phyloP scores from a whole-genome alignment of 2,113 vertebrate species.

The Phocoena sinus region DNA sequence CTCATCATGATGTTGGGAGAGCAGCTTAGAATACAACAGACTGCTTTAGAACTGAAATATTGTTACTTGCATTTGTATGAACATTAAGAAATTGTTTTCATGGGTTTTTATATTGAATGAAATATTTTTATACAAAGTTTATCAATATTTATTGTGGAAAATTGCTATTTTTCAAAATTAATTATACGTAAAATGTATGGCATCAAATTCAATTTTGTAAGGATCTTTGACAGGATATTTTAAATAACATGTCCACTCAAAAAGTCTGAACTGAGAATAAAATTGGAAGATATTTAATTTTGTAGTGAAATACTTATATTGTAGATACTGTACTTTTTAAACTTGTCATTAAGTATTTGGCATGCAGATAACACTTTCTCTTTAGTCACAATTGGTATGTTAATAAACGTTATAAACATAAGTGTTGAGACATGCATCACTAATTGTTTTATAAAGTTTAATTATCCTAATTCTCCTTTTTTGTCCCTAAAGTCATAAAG shows the following conservation, averaged over 20 bases:
- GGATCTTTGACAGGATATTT: conserved; percentile 33
- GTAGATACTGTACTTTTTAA: not conserved
- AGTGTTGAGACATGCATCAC: not conserved
- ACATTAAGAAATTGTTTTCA: not conserved
- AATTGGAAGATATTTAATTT: conserved; percentile 44
- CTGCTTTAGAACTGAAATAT: not conserved
- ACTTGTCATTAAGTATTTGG: not conserved
- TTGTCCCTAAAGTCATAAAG: not conserved
- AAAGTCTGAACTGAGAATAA: not conserved
- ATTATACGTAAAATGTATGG: not conserved
- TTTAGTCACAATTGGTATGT: not conserved
- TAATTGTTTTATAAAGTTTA: conserved; percentile 1
- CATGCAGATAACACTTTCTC: not conserved
- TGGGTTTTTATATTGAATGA: conserved; percentile 43
- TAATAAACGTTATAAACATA: conserved; percentile 19
- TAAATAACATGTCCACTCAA: not conserved
- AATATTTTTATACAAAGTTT: conserved; percentile 76
- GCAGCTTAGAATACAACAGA: not conserved
- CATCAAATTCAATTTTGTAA: conserved; percentile 30
- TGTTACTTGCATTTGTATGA: not conserved
- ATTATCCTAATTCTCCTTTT: not conserved
- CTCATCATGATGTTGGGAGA: not conserved
- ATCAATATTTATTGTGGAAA: conserved; percentile 57
- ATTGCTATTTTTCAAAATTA: conserved; percentile 51
- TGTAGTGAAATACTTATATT: not conserved